Base-by-base conservation (phyloP, 2,113 vertebrate genomes). In the Microtus montanus region DNA sequence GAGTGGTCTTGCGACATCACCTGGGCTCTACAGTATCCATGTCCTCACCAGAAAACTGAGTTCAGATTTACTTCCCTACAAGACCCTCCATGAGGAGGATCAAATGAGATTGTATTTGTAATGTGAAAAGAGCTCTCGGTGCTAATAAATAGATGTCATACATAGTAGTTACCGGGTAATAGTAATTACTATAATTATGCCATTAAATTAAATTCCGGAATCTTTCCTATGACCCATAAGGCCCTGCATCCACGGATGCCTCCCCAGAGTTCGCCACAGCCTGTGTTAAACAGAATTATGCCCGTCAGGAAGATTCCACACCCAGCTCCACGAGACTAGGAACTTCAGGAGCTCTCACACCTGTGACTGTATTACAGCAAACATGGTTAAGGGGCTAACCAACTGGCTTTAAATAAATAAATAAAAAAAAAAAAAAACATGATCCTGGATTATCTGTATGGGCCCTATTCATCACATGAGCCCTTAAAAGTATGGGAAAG, bases 161-260 rank as follows among this genome's bases (percentile, higher is more conserved):
- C 80, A 87, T 47, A 41, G 47, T 63, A 85, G 77, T 92, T 87
- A 74, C 14, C 24, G 70, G 79, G 66, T 77, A 84, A 63, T 75
- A 93, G 41, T 90, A 91, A 96, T 95, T 94, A 83, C 91, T 92
- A 64, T 96, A 97, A 94, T 97, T 92, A 93, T 70, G 66, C 7
- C 71, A 88, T 93, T 96, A 88, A 92, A 92, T 96, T 93, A 90
- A 96, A 94, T 92, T 94, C 30, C 73, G 94, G 84, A 94, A 93
- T 68, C 90, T 92, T 73, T 86, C 78, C 74, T 75, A 49, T 93
- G 85, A 95, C 73, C 89, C 49, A 52, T 49, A 58, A 91, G 49
- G n/a, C 64, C 70, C 64, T 54, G 3, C 28, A 30, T 35, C 44
- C 41, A 78, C 87, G 73, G 70, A 92, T 87, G 66, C 44, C 66